These are phyloP conservation scores for Oreochromis spilurus DNA, from an alignment of 2,113 vertebrate genomes.

Conservation along the genomic window DNA sequence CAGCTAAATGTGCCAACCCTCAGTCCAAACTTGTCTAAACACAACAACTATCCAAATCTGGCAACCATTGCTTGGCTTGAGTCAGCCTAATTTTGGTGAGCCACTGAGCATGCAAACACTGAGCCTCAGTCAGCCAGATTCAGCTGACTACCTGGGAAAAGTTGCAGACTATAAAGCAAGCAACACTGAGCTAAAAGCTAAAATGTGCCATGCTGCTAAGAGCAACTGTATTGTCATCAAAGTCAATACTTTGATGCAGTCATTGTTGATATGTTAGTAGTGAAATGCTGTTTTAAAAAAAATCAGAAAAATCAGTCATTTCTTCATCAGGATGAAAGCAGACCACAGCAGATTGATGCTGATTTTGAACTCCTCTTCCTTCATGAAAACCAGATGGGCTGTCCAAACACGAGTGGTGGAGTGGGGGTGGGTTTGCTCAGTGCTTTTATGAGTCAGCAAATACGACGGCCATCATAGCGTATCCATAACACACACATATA, in stretches of 20 bases:
- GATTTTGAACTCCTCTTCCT: conserved; percentile 2
- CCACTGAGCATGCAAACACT: not conserved
- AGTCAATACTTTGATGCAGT: not conserved
- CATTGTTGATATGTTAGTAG: not conserved
- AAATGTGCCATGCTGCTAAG: not conserved
- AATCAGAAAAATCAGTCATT: not conserved
- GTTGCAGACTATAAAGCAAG: not conserved
- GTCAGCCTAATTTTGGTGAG: not conserved
- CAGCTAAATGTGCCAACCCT: not conserved
- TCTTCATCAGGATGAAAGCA: conserved; percentile 52
- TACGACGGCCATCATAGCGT: conserved; percentile 6
- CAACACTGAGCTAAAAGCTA: not conserved
- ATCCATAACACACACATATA: conserved; percentile 25
- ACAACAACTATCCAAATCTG: not conserved
- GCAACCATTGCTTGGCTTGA: not conserved
- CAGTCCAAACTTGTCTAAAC: not conserved
- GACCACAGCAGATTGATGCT: conserved; percentile 29
- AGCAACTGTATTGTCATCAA: not conserved
- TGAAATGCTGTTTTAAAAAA: not conserved
- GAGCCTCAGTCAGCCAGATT: not conserved
- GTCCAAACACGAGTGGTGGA: conserved; percentile 10
- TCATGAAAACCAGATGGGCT: conserved; percentile 68
- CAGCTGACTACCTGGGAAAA: not conserved
- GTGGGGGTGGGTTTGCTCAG: not conserved
- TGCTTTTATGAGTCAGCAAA: conserved; percentile 12